Evolutionary conservation across 2,113 vertebrate genomes (phyloP).

Genomic region (Nipponia nippon): DNA sequence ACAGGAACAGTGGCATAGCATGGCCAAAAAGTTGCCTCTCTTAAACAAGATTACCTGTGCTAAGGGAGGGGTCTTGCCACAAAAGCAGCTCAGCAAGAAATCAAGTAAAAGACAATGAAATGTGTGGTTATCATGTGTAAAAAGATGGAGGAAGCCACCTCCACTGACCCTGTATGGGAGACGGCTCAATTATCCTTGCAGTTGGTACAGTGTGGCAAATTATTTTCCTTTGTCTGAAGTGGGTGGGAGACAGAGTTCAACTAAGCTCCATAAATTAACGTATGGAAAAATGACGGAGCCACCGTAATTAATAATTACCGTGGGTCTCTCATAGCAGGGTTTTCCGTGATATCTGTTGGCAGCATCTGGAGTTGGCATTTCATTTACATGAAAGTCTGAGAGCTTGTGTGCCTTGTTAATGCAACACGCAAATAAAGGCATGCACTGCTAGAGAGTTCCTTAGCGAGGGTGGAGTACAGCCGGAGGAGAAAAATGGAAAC

Average conservation of each 20-base stretch:
- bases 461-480: slow-evolving; percentile 63
- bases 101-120: slow-evolving; percentile 62
- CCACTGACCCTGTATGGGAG: slow-evolving; percentile 31
- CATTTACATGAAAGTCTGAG: slow-evolving; percentile 28
- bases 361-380: slow-evolving; percentile 59
- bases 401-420: slow-evolving; percentile 39
- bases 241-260: slow-evolving; percentile 70
- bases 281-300: slow-evolving; percentile 48
- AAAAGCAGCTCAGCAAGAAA: slow-evolving; percentile 24
- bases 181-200: slow-evolving; percentile 40
- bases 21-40: neutral
- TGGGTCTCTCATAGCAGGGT: slow-evolving; percentile 32
- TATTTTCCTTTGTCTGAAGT: slow-evolving; percentile 80
- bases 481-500: slow-evolving; percentile 72
- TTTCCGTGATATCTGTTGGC: slow-evolving; percentile 8
- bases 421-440: slow-evolving; percentile 39
- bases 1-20: neutral
- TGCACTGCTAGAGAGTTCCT: slow-evolving; percentile 51
- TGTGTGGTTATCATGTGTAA: slow-evolving; percentile 50
- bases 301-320: slow-evolving; percentile 64
- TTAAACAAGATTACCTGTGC: neutral
- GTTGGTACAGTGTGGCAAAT: slow-evolving; percentile 65
- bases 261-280: slow-evolving; percentile 61
- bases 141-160: slow-evolving; percentile 62
- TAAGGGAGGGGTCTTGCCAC: neutral